phyloP scores from a whole-genome alignment of 2,113 vertebrate genomes.

The Sinocyclocheilus maitianheensis region DNA sequence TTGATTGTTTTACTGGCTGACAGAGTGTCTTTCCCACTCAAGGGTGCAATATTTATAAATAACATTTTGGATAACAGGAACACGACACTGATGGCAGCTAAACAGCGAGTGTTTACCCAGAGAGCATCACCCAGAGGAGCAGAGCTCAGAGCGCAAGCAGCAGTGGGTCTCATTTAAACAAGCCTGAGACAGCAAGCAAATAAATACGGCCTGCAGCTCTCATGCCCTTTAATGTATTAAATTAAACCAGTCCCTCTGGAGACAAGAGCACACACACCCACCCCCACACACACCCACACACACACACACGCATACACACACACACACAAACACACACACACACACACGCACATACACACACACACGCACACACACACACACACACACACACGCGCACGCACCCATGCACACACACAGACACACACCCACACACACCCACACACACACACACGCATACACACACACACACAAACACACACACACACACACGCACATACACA shows the following conservation, averaged over 20 bases:
- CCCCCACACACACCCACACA: no score
- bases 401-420: no score
- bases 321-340: no score
- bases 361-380: no score
- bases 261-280: constrained; percentile 48
- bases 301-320: no score
- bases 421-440: no score
- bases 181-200: constrained; percentile 78
- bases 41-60: constrained; percentile 74
- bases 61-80: constrained; percentile 76
- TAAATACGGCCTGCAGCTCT: constrained; percentile 79
- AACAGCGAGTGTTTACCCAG: constrained; percentile 68
- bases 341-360: no score
- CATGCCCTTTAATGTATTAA: constrained; percentile 83
- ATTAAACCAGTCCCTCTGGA: constrained; percentile 81
- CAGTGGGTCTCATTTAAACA: constrained; percentile 81
- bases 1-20: constrained; percentile 66
- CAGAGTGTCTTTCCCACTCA: constrained; percentile 68
- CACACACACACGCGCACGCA: no score
- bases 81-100: constrained; percentile 66
- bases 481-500: no score
- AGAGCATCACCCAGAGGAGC: constrained; percentile 72
- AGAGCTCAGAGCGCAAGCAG: constrained; percentile 71
- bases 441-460: no score
- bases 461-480: no score